Conservation (phyloP, 2,113 vertebrate species). For the Ramphastos sulfuratus region DNA sequence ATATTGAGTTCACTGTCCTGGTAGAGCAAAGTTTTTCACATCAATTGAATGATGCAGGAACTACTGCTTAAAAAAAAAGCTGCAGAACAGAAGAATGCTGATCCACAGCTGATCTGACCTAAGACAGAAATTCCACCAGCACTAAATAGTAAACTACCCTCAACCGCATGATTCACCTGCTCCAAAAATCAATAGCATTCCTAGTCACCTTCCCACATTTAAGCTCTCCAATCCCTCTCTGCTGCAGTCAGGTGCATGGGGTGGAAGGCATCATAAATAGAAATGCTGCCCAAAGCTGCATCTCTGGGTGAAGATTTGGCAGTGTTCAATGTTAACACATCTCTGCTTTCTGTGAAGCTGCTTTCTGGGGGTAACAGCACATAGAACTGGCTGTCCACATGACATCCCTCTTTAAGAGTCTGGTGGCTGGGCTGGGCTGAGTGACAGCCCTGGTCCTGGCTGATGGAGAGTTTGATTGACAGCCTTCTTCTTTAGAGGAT, state of each 20-base stretch:
- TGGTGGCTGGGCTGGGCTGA: not conserved
- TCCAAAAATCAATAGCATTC: not conserved
- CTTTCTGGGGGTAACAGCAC: not conserved
- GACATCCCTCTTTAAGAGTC: not conserved
- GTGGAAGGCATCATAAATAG: not conserved
- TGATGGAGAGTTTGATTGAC: not conserved
- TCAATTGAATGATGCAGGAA: not conserved
- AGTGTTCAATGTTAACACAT: not conserved
- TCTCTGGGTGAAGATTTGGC: not conserved
- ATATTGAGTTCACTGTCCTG: not conserved
- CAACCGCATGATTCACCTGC: not conserved
- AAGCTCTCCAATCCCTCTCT: not conserved
- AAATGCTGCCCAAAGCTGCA: accelerated
- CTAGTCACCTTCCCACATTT: not conserved
- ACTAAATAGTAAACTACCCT: not conserved
- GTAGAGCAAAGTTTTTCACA: not conserved
- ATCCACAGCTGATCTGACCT: not conserved
- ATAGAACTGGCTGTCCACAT: not conserved
- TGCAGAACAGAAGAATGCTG: not conserved
- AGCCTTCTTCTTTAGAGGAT: not conserved
- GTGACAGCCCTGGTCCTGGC: not conserved
- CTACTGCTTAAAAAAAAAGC: not conserved
- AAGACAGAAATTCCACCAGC: not conserved
- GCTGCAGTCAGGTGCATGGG: not conserved
- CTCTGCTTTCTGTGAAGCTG: not conserved